Evolutionary conservation across 2,888 invertebrate genomes (phyloP).

Genomic region (Cyclophora punctaria): DNA sequence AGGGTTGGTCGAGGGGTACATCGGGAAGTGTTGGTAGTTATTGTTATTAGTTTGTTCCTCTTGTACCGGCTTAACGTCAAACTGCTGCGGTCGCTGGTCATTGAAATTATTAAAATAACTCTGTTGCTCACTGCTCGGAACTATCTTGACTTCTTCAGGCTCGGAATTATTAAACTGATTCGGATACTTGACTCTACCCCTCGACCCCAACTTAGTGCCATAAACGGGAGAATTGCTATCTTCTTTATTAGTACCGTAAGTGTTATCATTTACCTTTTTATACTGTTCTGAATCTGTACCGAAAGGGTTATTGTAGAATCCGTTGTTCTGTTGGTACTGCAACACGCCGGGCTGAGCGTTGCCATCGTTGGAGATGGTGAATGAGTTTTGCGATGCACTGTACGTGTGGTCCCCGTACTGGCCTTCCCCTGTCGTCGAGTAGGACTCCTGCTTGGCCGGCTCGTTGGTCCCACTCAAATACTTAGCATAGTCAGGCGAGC

Average conservation of each 20-base stretch:
- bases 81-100: constrained; percentile 23
- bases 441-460: constrained; percentile 51
- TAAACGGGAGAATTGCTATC: constrained; percentile 45
- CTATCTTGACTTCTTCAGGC: constrained; percentile 33
- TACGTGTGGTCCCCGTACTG: constrained; percentile 36
- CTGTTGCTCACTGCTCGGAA: constrained; percentile 30
- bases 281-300: constrained; percentile 31
- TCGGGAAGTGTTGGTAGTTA: constrained; percentile 32
- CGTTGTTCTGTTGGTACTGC: constrained; percentile 41
- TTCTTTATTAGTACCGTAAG: constrained; percentile 26
- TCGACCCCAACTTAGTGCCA: constrained; percentile 54
- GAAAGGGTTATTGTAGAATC: constrained; percentile 40
- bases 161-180: constrained; percentile 41
- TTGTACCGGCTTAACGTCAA: constrained; percentile 32
- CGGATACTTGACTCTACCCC: constrained; percentile 31
- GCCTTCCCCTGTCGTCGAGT: constrained; percentile 52
- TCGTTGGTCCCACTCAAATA: constrained; percentile 45
- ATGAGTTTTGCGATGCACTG: constrained; percentile 35
- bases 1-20: constrained; percentile 28
- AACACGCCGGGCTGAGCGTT: constrained; percentile 39
- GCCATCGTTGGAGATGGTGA: constrained; percentile 28
- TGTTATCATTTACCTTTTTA: constrained; percentile 30
- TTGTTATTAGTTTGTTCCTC: constrained; percentile 26
- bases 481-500: constrained; percentile 56
- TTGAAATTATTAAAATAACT: constrained; percentile 26